phyloP scores from a whole-genome alignment of 2,113 vertebrate genomes.

The Hyperopisus bebe region DNA sequence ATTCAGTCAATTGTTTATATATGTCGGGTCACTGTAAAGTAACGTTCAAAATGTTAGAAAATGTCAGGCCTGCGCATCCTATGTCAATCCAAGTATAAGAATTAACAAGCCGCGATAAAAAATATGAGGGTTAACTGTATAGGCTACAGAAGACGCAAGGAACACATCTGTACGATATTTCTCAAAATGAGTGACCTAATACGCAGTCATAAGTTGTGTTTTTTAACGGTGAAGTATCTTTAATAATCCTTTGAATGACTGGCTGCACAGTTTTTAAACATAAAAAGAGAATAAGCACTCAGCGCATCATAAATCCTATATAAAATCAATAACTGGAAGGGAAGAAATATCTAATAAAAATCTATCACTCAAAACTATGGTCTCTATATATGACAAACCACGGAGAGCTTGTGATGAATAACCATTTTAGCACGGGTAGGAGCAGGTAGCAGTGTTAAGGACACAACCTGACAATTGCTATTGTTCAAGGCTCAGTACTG shows the following conservation, averaged over 20 bases:
- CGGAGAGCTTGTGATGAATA: conserved; percentile 17
- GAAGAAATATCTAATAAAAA: not conserved
- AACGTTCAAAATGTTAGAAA: not conserved
- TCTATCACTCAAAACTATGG: conserved; percentile 5
- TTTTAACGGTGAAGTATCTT: conserved; percentile 25
- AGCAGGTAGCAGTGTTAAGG: not conserved
- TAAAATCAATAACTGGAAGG: conserved; percentile 7
- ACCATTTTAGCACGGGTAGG: not conserved
- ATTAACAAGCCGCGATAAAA: conserved; percentile 1
- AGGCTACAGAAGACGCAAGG: conserved; percentile 8
- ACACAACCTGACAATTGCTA: not conserved
- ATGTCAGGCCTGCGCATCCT: not conserved
- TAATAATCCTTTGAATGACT: conserved; percentile 24
- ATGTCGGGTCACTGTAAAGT: not conserved
- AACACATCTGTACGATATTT: conserved; percentile 27
- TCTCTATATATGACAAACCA: conserved; percentile 15
- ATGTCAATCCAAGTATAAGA: not conserved
- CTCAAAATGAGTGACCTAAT: conserved; percentile 27
- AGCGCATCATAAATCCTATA: conserved; percentile 29
- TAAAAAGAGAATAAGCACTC: conserved; percentile 30
- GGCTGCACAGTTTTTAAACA: conserved; percentile 24
- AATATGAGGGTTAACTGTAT: conserved; percentile 29
- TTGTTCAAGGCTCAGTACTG: not conserved
- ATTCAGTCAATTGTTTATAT: not conserved
- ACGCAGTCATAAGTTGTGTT: conserved; percentile 20